phyloP scores from a whole-genome alignment of 2,113 vertebrate genomes.

The Catharus bicknelli region DNA sequence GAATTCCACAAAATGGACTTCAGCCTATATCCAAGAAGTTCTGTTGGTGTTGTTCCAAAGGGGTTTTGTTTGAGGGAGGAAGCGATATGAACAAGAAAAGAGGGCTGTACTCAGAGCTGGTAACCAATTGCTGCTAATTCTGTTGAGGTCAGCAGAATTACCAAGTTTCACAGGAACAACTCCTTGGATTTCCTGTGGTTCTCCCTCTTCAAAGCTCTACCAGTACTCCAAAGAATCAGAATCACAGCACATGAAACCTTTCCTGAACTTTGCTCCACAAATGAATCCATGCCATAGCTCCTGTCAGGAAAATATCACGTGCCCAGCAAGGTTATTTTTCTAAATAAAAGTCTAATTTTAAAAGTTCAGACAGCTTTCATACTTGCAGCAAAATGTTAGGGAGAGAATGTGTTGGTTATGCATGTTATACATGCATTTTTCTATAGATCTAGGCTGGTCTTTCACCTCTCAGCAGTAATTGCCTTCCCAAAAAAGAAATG shows the following conservation, averaged over 20 bases:
- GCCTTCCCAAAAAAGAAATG: not conserved
- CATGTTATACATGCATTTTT: not conserved
- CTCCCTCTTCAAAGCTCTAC: not conserved
- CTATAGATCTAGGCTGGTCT: not conserved
- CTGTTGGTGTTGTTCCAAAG: not conserved
- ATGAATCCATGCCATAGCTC: not conserved
- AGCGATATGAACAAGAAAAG: not conserved
- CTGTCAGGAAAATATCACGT: not conserved
- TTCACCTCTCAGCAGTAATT: not conserved
- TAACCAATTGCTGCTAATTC: not conserved
- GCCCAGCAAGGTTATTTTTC: not conserved
- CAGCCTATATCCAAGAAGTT: not conserved
- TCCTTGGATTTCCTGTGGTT: not conserved
- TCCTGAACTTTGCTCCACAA: not conserved
- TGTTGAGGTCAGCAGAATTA: not conserved
- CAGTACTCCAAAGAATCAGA: not conserved
- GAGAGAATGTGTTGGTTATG: not conserved
- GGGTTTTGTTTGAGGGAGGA: not conserved
- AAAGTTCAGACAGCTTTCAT: not conserved
- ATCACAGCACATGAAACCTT: not conserved
- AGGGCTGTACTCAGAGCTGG: not conserved
- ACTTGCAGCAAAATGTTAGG: not conserved
- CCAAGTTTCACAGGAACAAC: not conserved
- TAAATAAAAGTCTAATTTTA: not conserved
- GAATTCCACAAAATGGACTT: not conserved